These are phyloP conservation scores for Uromys caudimaculatus DNA, from an alignment of 2,797 vertebrate genomes.

Conservation along the genomic window DNA sequence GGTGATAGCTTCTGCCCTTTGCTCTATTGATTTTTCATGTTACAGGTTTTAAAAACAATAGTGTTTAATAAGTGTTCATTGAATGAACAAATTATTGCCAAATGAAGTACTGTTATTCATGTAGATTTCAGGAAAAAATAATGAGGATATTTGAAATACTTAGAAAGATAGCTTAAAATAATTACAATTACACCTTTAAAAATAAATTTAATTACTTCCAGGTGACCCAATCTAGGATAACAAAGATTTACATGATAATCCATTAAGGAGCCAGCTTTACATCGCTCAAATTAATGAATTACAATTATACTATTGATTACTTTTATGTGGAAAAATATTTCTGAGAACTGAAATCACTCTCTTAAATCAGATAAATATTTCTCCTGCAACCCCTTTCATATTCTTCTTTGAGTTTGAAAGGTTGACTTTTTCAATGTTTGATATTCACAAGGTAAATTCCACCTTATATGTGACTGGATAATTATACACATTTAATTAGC, in stretches of 20 bases:
- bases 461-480: slow-evolving; percentile 53
- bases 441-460: slow-evolving; percentile 68
- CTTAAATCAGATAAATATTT: slow-evolving; percentile 70
- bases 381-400: neutral
- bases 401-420: slow-evolving; percentile 47
- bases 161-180: slow-evolving; percentile 11
- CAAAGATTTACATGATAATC: slow-evolving; percentile 27
- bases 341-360: slow-evolving; percentile 59
- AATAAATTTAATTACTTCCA: slow-evolving; percentile 61
- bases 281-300: slow-evolving; percentile 49
- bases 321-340: slow-evolving; percentile 66
- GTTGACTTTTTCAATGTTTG: slow-evolving; percentile 56
- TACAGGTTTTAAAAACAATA: neutral
- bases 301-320: slow-evolving; percentile 63
- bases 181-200: slow-evolving; percentile 45
- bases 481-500: slow-evolving; percentile 70
- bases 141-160: slow-evolving; percentile 32
- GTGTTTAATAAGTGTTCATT: slow-evolving; percentile 3
- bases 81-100: neutral
- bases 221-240: slow-evolving; percentile 54
- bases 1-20: neutral
- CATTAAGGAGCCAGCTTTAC: slow-evolving; percentile 19
- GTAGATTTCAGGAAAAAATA: neutral
- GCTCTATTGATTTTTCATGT: neutral
- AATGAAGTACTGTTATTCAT: neutral